Evolutionary conservation across 2,888 invertebrate species (phyloP).

Genomic region (Erebia aethiops): DNA sequence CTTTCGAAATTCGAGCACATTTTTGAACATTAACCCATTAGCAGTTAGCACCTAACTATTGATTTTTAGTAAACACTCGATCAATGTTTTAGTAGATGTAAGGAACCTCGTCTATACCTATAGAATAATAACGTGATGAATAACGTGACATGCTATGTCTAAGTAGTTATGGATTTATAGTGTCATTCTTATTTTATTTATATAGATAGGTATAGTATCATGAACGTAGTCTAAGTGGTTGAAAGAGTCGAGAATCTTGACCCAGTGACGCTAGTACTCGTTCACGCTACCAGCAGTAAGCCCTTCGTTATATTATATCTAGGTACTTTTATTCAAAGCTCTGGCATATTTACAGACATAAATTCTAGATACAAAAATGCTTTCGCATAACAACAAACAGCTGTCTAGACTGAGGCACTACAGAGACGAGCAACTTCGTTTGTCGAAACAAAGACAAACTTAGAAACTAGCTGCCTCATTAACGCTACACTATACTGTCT

Average conservation of each 20-base stretch:
- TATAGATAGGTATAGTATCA: slow-evolving; percentile 9
- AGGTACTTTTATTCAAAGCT: too few species aligned
- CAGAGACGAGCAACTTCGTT: slow-evolving; percentile 45
- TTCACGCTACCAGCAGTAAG: slow-evolving; percentile 55
- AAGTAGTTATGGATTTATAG: background rate
- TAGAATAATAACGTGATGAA: too few species aligned
- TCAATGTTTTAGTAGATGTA: too few species aligned
- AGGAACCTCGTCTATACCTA: too few species aligned
- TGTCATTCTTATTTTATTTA: background rate
- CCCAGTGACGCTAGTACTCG: slow-evolving; percentile 54
- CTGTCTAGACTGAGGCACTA: slow-evolving; percentile 48
- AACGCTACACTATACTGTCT: slow-evolving; percentile 48
- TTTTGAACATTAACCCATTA: too few species aligned
- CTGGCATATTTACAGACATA: too few species aligned
- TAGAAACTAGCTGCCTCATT: slow-evolving; percentile 52
- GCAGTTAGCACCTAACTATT: too few species aligned
- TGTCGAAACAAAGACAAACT: slow-evolving; percentile 48
- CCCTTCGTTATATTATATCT: slow-evolving; percentile 48
- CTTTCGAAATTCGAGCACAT: too few species aligned
- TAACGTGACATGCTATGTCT: too few species aligned
- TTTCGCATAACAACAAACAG: slow-evolving; percentile 41
- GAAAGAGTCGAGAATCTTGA: slow-evolving; percentile 72
- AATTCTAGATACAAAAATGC: slow-evolving; percentile 37
- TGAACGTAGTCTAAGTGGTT: slow-evolving; percentile 56
- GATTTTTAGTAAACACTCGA: too few species aligned